Conservation (phyloP, 2,797 vertebrate genomes). For the Urophycis tenuis region DNA sequence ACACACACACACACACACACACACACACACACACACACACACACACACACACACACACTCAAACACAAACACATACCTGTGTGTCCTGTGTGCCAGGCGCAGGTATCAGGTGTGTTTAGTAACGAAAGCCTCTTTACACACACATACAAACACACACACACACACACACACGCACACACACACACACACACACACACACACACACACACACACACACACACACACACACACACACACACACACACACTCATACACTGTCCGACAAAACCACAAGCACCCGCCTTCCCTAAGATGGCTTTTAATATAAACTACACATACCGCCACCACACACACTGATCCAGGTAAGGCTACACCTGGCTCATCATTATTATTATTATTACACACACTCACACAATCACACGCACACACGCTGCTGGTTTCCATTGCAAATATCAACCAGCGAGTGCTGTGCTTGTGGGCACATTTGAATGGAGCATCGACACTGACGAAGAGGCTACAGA, state of each 20-base stretch:
- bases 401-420: background rate
- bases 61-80: slow-evolving; percentile 41
- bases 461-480: background rate
- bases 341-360: background rate
- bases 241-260: background rate
- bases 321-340: background rate
- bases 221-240: background rate
- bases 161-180: slow-evolving; percentile 21
- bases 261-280: background rate
- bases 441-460: background rate
- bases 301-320: background rate
- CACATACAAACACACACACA: slow-evolving; percentile 5
- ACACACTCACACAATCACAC: background rate
- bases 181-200: slow-evolving; percentile 8
- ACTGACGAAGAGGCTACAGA: background rate
- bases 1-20: too few relatives aligned
- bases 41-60: background rate
- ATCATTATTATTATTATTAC: background rate
- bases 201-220: slow-evolving; percentile 13
- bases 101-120: slow-evolving; percentile 42
- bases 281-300: background rate
- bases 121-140: slow-evolving; percentile 32
- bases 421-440: background rate
- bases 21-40: background rate
- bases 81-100: slow-evolving; percentile 33